Conservation (phyloP, 1,140 invertebrate genomes). For the Lerema accius region DNA sequence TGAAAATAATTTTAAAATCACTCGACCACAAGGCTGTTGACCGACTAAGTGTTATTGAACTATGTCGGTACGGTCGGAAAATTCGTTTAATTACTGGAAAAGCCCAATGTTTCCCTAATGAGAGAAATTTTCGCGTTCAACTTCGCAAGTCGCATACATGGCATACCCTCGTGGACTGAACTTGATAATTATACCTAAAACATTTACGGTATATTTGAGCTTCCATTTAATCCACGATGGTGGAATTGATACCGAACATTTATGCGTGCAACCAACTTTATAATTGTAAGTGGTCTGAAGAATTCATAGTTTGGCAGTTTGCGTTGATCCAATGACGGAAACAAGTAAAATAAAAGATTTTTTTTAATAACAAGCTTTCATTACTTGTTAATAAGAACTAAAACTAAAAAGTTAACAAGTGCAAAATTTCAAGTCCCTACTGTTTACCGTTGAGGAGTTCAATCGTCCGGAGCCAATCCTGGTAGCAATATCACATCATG, state of each 20-base stretch:
- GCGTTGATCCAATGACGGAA: too few species aligned
- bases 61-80: slow-evolving; percentile 24
- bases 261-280: background rate
- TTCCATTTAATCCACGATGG: background rate
- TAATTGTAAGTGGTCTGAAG: background rate
- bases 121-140: slow-evolving; percentile 42
- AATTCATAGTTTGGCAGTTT: too few species aligned
- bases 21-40: background rate
- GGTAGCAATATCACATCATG: too few species aligned
- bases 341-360: too few species aligned
- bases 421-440: too few species aligned
- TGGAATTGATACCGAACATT: background rate
- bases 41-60: slow-evolving; percentile 20
- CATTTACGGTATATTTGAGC: slow-evolving; percentile 16
- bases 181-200: slow-evolving; percentile 28
- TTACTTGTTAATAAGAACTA: too few species aligned
- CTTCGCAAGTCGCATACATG: slow-evolving; percentile 32
- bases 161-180: slow-evolving; percentile 35
- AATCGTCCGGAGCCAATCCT: too few species aligned
- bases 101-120: slow-evolving; percentile 43
- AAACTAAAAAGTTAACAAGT: too few species aligned
- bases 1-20: background rate
- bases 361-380: too few species aligned
- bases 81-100: slow-evolving; percentile 46
- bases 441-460: too few species aligned